These are phyloP conservation scores for Habrosyne pyritoides DNA, from an alignment of 2,888 invertebrate species.

Conservation along the genomic window DNA sequence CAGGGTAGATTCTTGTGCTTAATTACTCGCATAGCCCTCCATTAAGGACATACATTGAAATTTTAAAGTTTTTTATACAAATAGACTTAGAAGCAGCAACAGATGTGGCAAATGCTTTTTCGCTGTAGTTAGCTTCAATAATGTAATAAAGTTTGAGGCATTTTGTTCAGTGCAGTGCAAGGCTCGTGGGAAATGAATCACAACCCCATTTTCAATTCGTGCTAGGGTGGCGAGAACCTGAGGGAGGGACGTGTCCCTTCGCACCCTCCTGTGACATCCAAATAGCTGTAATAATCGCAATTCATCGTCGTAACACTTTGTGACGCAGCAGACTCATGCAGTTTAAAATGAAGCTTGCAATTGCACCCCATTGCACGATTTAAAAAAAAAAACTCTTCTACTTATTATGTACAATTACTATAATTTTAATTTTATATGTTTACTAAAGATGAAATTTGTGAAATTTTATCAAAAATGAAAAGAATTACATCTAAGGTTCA, in stretches of 20 bases:
- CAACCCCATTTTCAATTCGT: constrained; percentile 80
- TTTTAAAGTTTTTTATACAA: not conserved
- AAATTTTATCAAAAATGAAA: not conserved
- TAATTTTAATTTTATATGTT: not conserved
- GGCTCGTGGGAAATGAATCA: constrained; percentile 81
- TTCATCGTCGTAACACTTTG: constrained; percentile 54
- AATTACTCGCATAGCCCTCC: no score
- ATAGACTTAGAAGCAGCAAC: constrained; percentile 12
- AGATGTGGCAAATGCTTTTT: constrained; percentile 41
- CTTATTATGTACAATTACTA: not conserved
- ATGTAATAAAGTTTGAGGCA: constrained; percentile 63
- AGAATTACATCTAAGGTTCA: not conserved
- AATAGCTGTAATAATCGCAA: constrained; percentile 76
- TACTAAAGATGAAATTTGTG: not conserved
- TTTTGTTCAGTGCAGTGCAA: constrained; percentile 58
- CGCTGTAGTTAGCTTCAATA: constrained; percentile 39
- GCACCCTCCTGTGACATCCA: constrained; percentile 76
- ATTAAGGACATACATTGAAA: not conserved
- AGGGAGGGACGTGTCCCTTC: constrained; percentile 58
- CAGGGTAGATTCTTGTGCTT: no score
- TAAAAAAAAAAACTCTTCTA: not conserved
- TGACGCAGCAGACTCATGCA: constrained; percentile 16
- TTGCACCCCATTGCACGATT: not conserved
- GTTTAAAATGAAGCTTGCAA: constrained; percentile 3
- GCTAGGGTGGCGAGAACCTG: constrained; percentile 62